Percentiles rank a stretch among this genome's conserved stretches.
Evolutionary conservation across 2,113 vertebrate species (phyloP).

Genomic region (Alexandromys fortis): DNA sequence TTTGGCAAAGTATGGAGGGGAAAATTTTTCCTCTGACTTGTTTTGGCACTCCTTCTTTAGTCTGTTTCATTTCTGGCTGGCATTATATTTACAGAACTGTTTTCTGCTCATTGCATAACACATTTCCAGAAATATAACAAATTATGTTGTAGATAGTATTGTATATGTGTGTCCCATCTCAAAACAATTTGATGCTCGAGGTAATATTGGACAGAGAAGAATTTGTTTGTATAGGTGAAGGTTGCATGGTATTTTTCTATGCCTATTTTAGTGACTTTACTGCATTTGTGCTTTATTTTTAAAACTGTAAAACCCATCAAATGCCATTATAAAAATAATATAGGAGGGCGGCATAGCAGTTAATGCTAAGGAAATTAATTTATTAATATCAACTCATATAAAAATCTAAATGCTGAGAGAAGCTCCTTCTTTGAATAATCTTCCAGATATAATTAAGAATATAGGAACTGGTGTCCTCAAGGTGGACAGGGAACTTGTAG

Average conservation of each 20-base stretch:
- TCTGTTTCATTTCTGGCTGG: not conserved
- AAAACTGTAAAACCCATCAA: not conserved
- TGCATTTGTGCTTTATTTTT: not conserved
- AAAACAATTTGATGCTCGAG: not conserved
- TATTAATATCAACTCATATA: not conserved
- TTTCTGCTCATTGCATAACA: not conserved
- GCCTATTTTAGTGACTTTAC: not conserved
- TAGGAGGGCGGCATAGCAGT: not conserved
- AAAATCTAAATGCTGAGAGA: not conserved
- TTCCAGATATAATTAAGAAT: not conserved
- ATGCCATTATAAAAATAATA: not conserved
- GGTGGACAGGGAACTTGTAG: not conserved
- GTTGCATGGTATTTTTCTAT: not conserved
- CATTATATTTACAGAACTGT: not conserved
- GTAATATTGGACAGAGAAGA: not conserved
- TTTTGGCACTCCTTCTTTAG: conserved; percentile 26
- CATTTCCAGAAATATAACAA: conserved; percentile 19
- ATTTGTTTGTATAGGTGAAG: not conserved
- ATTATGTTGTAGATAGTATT: not conserved
- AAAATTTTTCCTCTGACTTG: conserved; percentile 23
- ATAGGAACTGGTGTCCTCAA: not conserved
- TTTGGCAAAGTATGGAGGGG: conserved; percentile 26
- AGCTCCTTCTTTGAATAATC: not conserved
- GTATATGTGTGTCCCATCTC: too few relatives aligned
- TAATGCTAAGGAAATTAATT: not conserved